Percentiles rank a stretch among this genome's conserved stretches.
phyloP scores from a whole-genome alignment of 2,888 invertebrate genomes.

The Mycogona germanica region DNA sequence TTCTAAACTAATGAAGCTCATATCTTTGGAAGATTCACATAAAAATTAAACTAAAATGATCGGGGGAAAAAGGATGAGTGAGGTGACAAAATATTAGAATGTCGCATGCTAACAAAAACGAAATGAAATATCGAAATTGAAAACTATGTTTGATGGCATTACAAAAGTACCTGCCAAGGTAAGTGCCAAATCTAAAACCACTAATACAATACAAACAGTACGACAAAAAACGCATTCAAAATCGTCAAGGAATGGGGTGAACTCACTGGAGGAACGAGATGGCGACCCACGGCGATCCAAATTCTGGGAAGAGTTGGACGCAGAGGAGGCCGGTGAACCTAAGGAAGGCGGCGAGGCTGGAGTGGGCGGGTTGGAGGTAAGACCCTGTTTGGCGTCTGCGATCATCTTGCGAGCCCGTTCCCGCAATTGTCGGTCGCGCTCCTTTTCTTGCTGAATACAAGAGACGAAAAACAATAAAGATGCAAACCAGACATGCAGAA shows the following conservation, averaged over 20 bases:
- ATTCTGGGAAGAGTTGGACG: neutral
- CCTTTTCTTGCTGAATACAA: constrained; percentile 54
- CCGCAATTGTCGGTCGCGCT: constrained; percentile 68
- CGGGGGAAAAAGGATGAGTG: neutral
- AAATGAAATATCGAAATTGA: too few species aligned
- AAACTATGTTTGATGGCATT: too few species aligned
- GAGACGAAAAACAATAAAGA: neutral
- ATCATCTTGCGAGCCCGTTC: constrained; percentile 82
- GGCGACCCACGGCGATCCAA: too few species aligned
- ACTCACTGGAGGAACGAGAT: constrained; percentile 7
- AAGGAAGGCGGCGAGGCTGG: constrained; percentile 19
- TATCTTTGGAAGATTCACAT: constrained; percentile 10
- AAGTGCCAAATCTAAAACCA: neutral
- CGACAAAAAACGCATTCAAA: neutral
- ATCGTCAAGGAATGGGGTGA: neutral
- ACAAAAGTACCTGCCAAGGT: too few species aligned
- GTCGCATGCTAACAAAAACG: too few species aligned
- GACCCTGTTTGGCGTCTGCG: constrained; percentile 63
- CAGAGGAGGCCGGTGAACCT: constrained; percentile 6
- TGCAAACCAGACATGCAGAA: neutral
- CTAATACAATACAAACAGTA: neutral
- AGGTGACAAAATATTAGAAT: too few species aligned
- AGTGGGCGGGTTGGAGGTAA: constrained; percentile 21
- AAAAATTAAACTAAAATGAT: constrained; percentile 25
- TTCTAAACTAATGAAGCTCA: too few species aligned